Evolutionary conservation across 64 coral and sea anemone genomes (phyloP).

Genomic region (Montipora efflorescens): DNA sequence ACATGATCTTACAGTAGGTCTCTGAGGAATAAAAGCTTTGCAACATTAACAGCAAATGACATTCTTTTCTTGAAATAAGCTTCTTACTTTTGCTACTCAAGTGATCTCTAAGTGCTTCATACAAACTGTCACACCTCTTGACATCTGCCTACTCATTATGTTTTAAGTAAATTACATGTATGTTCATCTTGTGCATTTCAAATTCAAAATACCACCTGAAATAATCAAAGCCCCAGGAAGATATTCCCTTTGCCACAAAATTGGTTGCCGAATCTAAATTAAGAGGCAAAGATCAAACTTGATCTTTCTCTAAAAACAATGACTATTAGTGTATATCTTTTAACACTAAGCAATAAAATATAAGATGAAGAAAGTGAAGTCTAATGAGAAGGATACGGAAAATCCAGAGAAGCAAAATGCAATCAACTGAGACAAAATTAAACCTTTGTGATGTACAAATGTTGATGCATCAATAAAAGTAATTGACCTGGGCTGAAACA

Average conservation of each 20-base stretch:
- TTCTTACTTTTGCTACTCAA: neutral
- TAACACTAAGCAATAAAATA: neutral
- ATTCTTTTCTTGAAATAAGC: neutral
- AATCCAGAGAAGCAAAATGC: neutral
- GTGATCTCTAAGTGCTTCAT: neutral
- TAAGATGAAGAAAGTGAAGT: neutral
- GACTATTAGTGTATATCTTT: no score
- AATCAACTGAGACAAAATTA: neutral
- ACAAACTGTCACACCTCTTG: neutral
- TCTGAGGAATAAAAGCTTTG: no score
- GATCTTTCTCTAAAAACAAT: neutral
- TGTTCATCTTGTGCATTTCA: neutral
- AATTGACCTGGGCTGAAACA: slow-evolving; percentile 17
- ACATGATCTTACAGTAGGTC: no score
- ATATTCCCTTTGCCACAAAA: neutral
- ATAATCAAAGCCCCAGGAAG: neutral
- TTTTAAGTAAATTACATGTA: neutral
- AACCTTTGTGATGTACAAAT: neutral
- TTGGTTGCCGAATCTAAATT: neutral
- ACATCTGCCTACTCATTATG: neutral
- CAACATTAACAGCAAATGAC: no score
- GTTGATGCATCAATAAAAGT: neutral
- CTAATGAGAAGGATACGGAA: neutral
- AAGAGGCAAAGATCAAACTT: neutral
- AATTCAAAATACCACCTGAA: neutral